Percentiles rank a stretch among this genome's conserved stretches.
Conservation (phyloP, 2,113 vertebrate genomes). For the Caranx melampygus region DNA sequence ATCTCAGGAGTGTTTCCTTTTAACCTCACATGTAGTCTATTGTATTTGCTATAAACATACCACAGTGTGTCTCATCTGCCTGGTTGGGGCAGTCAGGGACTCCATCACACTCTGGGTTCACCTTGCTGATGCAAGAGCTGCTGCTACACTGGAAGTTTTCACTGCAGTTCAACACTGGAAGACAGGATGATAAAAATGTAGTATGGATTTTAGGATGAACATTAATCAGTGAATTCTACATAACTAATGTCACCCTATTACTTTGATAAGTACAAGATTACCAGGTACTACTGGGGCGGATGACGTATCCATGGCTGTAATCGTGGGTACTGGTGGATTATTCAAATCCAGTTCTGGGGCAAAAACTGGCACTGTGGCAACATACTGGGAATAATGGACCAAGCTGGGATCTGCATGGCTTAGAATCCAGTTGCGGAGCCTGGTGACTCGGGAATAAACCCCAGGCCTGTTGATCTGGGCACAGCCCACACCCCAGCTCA, state of each 20-base stretch:
- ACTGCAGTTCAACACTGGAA: constrained; percentile 84
- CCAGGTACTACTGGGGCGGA: constrained; percentile 45
- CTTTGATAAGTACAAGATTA: constrained; percentile 38
- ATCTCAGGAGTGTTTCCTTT: constrained; percentile 9
- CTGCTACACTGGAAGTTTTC: constrained; percentile 86
- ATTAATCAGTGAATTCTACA: not conserved
- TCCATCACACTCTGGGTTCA: constrained; percentile 90
- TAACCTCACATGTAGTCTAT: accelerated
- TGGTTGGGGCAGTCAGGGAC: constrained; percentile 86
- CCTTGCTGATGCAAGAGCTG: constrained; percentile 86
- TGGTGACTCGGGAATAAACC: constrained; percentile 91
- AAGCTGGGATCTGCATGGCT: constrained; percentile 67
- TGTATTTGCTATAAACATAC: constrained; percentile 70
- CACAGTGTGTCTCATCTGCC: constrained; percentile 86
- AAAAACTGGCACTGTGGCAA: constrained; percentile 8
- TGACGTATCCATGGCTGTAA: not conserved
- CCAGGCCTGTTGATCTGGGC: constrained; percentile 91
- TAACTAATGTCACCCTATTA: not conserved
- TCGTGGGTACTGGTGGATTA: not conserved
- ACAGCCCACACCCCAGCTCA: constrained; percentile 97
- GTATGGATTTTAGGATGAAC: not conserved
- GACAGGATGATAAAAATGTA: not conserved
- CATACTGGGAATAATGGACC: not conserved
- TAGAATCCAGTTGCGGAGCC: constrained; percentile 91
- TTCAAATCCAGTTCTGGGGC: constrained; percentile 9